phyloP scores from a whole-genome alignment of 1,140 invertebrate species.

The Colletes latitarsis region DNA sequence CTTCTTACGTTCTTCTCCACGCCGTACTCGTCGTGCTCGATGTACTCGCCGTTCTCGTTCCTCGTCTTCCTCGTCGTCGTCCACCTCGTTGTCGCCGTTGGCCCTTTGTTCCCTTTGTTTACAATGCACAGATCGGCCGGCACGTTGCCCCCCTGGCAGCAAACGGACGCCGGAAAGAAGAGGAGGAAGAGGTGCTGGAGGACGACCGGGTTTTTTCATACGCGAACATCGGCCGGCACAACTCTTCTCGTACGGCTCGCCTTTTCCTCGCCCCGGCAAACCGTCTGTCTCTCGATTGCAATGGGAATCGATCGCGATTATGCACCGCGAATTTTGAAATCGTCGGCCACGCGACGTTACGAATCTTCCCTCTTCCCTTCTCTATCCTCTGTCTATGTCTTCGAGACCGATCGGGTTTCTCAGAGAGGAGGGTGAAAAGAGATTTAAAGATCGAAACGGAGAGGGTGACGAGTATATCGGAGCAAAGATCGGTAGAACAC shows the following conservation, averaged over 20 bases:
- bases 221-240: constrained; percentile 58
- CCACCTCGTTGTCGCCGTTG: constrained; percentile 47
- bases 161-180: constrained; percentile 53
- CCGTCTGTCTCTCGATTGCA: background rate
- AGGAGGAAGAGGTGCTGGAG: constrained; percentile 52
- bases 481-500: background rate
- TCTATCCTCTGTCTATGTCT: background rate
- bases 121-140: constrained; percentile 43
- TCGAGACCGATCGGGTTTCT: too few species aligned
- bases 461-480: too few species aligned
- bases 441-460: background rate
- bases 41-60: constrained; percentile 41
- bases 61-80: constrained; percentile 44
- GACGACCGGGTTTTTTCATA: constrained; percentile 63
- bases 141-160: constrained; percentile 47
- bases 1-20: constrained; percentile 46
- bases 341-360: constrained; percentile 6
- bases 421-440: background rate
- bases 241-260: constrained; percentile 33
- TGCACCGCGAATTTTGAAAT: background rate
- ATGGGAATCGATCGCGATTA: background rate
- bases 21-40: too few species aligned
- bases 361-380: background rate
- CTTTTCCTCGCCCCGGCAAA: background rate
- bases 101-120: constrained; percentile 53